phyloP scores from a whole-genome alignment of 2,888 invertebrate genomes.

The Listrodromus nycthemerus region DNA sequence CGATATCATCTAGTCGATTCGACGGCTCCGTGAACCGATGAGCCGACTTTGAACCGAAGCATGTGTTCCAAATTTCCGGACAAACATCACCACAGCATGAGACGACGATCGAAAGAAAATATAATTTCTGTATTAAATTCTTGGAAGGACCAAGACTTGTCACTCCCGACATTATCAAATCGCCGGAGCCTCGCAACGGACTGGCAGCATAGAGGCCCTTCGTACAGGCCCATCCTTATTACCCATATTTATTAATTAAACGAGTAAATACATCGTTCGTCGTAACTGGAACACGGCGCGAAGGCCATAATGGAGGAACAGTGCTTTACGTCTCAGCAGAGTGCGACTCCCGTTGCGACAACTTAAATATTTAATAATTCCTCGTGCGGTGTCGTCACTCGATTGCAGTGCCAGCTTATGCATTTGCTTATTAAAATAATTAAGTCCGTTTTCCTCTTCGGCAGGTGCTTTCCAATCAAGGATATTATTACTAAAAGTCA shows the following conservation, averaged over 20 bases:
- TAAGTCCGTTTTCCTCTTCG: neutral
- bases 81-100: constrained; percentile 58
- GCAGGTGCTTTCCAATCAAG: neutral
- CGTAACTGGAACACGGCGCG: constrained; percentile 24
- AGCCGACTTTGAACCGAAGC: constrained; percentile 56
- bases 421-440: constrained; percentile 29
- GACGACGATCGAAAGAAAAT: constrained; percentile 49
- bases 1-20: constrained; percentile 75
- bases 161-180: constrained; percentile 62
- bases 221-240: constrained; percentile 63
- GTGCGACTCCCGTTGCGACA: neutral
- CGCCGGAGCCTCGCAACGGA: constrained; percentile 54
- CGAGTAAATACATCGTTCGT: constrained; percentile 55
- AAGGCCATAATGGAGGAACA: constrained; percentile 53
- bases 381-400: neutral
- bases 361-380: neutral
- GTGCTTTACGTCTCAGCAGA: constrained; percentile 41
- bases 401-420: constrained; percentile 2
- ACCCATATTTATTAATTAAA: constrained; percentile 63
- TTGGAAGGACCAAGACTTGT: neutral
- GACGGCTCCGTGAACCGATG: constrained; percentile 25
- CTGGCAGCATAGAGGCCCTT: constrained; percentile 47
- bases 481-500: too few relatives aligned
- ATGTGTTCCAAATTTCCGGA: constrained; percentile 66
- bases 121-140: constrained; percentile 23